Conservation (phyloP, 2,113 vertebrate genomes). For the Oxyura jamaicensis region DNA sequence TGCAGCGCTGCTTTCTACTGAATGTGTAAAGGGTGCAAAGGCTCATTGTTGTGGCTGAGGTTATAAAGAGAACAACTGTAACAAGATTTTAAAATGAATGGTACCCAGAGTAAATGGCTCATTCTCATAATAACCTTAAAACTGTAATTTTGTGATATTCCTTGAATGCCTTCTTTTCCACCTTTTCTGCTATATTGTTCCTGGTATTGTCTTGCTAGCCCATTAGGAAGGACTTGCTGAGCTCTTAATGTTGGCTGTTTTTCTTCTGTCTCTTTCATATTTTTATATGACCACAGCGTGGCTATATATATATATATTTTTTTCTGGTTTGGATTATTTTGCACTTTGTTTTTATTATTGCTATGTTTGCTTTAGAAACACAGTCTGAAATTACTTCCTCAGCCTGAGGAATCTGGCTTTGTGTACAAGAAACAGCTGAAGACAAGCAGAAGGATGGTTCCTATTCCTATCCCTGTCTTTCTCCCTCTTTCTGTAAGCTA, state of each 20-base stretch:
- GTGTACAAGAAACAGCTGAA: neutral
- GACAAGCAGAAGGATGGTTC: neutral
- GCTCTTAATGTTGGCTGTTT: neutral
- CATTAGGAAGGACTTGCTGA: neutral
- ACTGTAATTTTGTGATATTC: neutral
- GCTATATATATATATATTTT: neutral
- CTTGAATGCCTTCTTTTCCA: accelerated
- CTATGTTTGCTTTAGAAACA: neutral
- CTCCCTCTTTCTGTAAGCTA: neutral
- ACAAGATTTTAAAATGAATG: neutral
- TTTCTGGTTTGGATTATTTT: neutral
- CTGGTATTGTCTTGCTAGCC: neutral
- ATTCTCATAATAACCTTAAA: neutral
- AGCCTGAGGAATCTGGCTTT: neutral
- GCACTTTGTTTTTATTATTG: neutral
- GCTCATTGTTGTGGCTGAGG: neutral
- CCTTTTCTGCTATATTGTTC: neutral
- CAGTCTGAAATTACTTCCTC: neutral
- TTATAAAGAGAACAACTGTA: neutral
- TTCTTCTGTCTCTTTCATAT: neutral
- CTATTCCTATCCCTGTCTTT: neutral
- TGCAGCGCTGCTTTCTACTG: neutral
- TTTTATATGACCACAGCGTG: neutral
- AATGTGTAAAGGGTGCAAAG: neutral
- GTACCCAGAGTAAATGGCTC: neutral